These are phyloP conservation scores for Aptenodytes patagonicus DNA, from an alignment of 2,113 vertebrate genomes.

Conservation along the genomic window DNA sequence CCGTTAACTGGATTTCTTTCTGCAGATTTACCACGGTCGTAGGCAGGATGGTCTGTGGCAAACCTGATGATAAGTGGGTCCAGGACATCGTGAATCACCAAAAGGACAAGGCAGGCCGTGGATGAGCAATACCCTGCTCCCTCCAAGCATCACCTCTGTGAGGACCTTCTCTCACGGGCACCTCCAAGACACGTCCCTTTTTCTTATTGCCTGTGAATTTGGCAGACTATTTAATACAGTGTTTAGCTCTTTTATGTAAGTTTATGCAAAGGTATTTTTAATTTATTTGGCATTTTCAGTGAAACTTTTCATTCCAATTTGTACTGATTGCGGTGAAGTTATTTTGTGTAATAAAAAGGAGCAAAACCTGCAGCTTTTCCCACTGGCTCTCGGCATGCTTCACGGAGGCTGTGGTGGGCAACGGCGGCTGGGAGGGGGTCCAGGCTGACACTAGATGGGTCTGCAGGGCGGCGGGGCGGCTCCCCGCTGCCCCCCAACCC, in stretches of 20 bases:
- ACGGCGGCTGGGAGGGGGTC: neutral
- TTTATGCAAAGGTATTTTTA: neutral
- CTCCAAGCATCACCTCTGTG: neutral
- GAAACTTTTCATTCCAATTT: neutral
- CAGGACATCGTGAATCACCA: neutral
- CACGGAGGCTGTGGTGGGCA: neutral
- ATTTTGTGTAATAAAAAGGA: constrained; percentile 5
- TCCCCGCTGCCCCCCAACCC: neutral
- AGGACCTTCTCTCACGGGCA: neutral
- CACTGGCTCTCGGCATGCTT: neutral
- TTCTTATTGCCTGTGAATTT: neutral
- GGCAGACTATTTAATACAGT: neutral
- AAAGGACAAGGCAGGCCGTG: neutral
- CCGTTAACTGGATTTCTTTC: neutral
- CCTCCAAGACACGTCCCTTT: fast-evolving
- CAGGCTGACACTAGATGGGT: neutral
- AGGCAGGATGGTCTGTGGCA: neutral
- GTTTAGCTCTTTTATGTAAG: neutral
- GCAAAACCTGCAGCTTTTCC: neutral
- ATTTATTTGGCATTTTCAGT: neutral
- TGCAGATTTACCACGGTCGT: constrained; percentile 49
- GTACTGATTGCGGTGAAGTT: neutral
- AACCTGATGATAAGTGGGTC: constrained; percentile 19
- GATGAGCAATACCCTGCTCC: neutral
- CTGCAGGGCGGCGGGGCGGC: neutral